A percentile compares a stretch with the other conserved stretches of the same genome.
These are phyloP conservation scores for Nothobranchius kuhntae DNA, from an alignment of 2,113 vertebrate species.

Conservation along the genomic window DNA sequence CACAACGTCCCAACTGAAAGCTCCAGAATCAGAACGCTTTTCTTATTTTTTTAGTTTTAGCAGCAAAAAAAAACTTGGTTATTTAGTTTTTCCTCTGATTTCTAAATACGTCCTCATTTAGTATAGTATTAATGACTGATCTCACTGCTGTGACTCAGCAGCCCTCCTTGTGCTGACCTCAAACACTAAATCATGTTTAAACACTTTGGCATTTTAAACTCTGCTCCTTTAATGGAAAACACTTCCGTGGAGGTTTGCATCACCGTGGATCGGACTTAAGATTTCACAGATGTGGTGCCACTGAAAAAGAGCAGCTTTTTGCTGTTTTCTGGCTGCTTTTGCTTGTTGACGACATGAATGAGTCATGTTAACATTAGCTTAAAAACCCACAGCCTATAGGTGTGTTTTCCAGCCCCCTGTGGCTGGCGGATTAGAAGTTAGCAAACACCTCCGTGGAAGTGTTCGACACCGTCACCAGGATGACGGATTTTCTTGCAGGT, in stretches of 20 bases:
- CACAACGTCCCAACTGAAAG: slow-evolving; percentile 65
- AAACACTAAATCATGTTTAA: slow-evolving; percentile 26
- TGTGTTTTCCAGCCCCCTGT: slow-evolving; percentile 25
- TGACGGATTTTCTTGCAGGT: slow-evolving; percentile 68
- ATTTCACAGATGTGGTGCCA: neutral
- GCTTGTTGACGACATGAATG: slow-evolving; percentile 20
- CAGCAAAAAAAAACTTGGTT: slow-evolving; percentile 22
- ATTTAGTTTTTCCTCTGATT: slow-evolving; percentile 16
- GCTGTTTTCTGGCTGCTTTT: slow-evolving; percentile 4
- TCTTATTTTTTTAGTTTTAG: neutral
- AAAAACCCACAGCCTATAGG: slow-evolving; percentile 23
- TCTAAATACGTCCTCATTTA: neutral
- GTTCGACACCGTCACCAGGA: slow-evolving; percentile 49
- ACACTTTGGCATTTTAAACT: slow-evolving; percentile 38
- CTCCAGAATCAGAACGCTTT: slow-evolving; percentile 32
- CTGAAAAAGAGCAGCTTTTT: neutral
- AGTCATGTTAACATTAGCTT: slow-evolving; percentile 40
- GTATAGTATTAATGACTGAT: slow-evolving; percentile 14
- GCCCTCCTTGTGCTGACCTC: slow-evolving; percentile 13
- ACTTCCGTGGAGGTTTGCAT: slow-evolving; percentile 29
- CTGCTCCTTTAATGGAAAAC: slow-evolving; percentile 33
- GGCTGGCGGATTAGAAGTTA: slow-evolving; percentile 54
- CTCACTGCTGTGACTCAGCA: slow-evolving; percentile 19
- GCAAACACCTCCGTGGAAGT: slow-evolving; percentile 74
- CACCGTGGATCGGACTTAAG: slow-evolving; percentile 26